These are phyloP conservation scores for Myotis daubentonii DNA, from an alignment of 2,797 vertebrate genomes.

Conservation along the genomic window DNA sequence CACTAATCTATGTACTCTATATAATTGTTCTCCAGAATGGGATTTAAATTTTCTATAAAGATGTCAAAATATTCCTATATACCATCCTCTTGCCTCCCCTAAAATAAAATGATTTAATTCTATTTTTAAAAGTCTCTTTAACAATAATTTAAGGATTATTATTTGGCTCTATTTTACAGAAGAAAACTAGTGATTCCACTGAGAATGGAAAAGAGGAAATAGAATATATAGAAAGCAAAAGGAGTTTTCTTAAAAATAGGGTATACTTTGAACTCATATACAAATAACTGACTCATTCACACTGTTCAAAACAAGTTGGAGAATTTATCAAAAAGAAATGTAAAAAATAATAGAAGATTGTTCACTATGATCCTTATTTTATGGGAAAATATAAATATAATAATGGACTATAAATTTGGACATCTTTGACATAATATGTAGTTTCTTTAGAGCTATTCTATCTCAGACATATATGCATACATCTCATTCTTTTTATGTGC, in stretches of 20 bases:
- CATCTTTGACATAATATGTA: not conserved
- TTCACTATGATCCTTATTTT: not conserved
- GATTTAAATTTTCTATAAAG: not conserved
- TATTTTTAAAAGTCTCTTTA: not conserved
- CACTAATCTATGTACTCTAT: not conserved
- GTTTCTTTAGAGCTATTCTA: not conserved
- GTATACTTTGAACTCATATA: not conserved
- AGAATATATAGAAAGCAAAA: not conserved
- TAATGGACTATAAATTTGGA: not conserved
- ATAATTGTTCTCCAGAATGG: not conserved
- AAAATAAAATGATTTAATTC: not conserved
- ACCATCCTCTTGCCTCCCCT: not conserved
- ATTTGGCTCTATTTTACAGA: not conserved
- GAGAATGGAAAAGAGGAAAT: not conserved
- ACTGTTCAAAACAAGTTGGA: not conserved
- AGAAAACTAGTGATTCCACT: not conserved
- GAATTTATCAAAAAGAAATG: not conserved
- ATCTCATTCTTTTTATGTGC: not conserved
- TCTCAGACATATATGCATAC: not conserved
- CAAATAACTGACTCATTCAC: not conserved
- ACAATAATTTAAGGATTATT: slow-evolving; percentile 10
- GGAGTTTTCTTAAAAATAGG: not conserved
- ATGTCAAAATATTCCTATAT: not conserved
- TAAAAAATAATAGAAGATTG: not conserved
- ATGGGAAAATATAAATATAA: not conserved